Evolutionary conservation across 1,140 invertebrate genomes (phyloP).

Genomic region (Agraylea sexmaculata): DNA sequence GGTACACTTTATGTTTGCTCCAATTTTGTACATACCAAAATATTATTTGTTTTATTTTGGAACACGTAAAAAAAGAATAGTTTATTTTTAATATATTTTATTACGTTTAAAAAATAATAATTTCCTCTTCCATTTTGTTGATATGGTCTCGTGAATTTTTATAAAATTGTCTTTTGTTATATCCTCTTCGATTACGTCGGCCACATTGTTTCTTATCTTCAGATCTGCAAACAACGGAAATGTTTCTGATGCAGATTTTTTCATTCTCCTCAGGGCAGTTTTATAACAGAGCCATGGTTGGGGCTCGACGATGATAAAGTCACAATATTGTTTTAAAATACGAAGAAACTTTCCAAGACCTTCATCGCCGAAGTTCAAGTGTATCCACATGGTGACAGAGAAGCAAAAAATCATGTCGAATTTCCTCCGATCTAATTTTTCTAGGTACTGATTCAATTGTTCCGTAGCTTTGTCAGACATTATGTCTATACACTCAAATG

Average conservation of each 20-base stretch:
- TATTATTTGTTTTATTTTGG: neutral
- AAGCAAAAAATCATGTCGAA: slow-evolving; percentile 69
- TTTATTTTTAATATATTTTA: slow-evolving; percentile 4
- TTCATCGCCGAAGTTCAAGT: slow-evolving; percentile 66
- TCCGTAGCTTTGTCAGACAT: slow-evolving; percentile 35
- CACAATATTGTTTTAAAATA: slow-evolving; percentile 39
- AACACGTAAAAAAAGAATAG: neutral
- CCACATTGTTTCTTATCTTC: slow-evolving; percentile 47
- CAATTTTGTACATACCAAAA: too few relatives aligned
- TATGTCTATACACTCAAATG: slow-evolving; percentile 50
- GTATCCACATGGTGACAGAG: slow-evolving; percentile 81
- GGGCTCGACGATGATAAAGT: slow-evolving; percentile 60
- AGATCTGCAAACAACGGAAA: slow-evolving; percentile 49
- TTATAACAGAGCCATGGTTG: slow-evolving; percentile 74
- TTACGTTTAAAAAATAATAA: slow-evolving; percentile 30
- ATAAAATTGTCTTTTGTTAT: slow-evolving; percentile 39
- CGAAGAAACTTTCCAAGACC: slow-evolving; percentile 49
- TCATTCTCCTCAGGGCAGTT: slow-evolving; percentile 56
- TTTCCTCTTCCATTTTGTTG: slow-evolving; percentile 56
- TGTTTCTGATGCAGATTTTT: slow-evolving; percentile 38
- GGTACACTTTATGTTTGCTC: too few relatives aligned
- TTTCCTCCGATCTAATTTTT: slow-evolving; percentile 27
- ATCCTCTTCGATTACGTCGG: slow-evolving; percentile 46
- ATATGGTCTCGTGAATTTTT: slow-evolving; percentile 43
- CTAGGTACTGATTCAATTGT: slow-evolving; percentile 35